These are phyloP conservation scores for Onthophagus taurus DNA, from an alignment of 1,140 invertebrate genomes.

Conservation along the genomic window DNA sequence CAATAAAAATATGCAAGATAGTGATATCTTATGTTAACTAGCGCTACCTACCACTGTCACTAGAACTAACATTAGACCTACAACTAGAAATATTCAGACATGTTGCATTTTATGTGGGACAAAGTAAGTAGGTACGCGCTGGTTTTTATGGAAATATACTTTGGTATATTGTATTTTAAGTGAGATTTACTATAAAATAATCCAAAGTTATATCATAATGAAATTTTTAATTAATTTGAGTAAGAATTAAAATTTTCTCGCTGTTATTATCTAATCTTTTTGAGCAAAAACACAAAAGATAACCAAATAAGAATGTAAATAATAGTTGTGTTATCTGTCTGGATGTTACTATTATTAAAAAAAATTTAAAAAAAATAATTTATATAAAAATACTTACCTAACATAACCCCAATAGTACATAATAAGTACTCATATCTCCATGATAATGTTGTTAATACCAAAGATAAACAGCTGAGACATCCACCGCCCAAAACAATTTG, in stretches of 20 bases:
- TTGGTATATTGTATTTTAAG: too few relatives aligned
- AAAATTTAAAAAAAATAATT: neutral
- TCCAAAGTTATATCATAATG: too few relatives aligned
- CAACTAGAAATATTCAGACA: too few relatives aligned
- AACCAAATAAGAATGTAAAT: neutral
- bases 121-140: too few relatives aligned
- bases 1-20: too few relatives aligned
- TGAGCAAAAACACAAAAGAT: neutral
- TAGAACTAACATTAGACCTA: too few relatives aligned
- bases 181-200: too few relatives aligned
- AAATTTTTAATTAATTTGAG: neutral
- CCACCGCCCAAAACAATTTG: slow-evolving; percentile 26
- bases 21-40: too few relatives aligned
- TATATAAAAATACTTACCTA: slow-evolving; percentile 24
- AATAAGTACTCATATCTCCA: slow-evolving; percentile 26
- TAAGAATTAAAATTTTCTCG: neutral
- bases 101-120: too few relatives aligned
- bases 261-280: slow-evolving; percentile 2
- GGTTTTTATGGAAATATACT: too few relatives aligned
- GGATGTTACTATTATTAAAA: neutral
- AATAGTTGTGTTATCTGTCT: neutral
- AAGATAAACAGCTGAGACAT: slow-evolving; percentile 25
- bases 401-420: slow-evolving; percentile 30
- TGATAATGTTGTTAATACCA: slow-evolving; percentile 29
- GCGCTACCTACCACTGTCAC: too few relatives aligned